Conservation (phyloP, 2,113 vertebrate genomes). For the Cyphomyrus discorhynchus region DNA sequence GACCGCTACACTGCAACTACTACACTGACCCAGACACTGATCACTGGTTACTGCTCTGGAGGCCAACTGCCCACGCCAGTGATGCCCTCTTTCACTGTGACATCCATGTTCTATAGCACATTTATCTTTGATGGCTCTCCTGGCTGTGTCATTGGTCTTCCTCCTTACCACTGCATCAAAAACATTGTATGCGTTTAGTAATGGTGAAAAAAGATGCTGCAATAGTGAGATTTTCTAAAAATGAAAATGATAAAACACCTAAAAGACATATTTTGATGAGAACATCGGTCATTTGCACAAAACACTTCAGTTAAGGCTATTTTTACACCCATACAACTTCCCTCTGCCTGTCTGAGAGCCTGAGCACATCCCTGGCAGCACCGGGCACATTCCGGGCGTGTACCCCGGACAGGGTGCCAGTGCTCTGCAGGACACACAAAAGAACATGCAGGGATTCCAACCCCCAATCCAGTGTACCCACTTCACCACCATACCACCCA, state of each 20-base stretch:
- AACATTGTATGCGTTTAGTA: background rate
- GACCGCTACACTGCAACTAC: background rate
- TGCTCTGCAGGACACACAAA: background rate
- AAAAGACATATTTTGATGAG: background rate
- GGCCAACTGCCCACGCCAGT: background rate
- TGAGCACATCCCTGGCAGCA: background rate
- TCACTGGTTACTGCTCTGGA: background rate
- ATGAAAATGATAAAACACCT: background rate
- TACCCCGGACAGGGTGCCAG: background rate
- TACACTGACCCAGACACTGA: background rate
- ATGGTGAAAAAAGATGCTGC: background rate
- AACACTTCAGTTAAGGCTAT: background rate
- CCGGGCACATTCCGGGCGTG: background rate
- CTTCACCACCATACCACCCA: background rate
- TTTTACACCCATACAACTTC: background rate
- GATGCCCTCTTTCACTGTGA: background rate
- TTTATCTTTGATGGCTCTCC: background rate
- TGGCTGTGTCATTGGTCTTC: background rate
- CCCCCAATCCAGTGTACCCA: background rate
- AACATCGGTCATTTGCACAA: background rate
- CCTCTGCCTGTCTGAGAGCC: background rate
- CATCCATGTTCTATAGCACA: background rate
- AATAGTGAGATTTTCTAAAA: background rate
- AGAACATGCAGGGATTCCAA: background rate
- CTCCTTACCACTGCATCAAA: background rate